phyloP scores from a whole-genome alignment of 92 coral and sea anemone genomes.

The Pocillopora grandis region DNA sequence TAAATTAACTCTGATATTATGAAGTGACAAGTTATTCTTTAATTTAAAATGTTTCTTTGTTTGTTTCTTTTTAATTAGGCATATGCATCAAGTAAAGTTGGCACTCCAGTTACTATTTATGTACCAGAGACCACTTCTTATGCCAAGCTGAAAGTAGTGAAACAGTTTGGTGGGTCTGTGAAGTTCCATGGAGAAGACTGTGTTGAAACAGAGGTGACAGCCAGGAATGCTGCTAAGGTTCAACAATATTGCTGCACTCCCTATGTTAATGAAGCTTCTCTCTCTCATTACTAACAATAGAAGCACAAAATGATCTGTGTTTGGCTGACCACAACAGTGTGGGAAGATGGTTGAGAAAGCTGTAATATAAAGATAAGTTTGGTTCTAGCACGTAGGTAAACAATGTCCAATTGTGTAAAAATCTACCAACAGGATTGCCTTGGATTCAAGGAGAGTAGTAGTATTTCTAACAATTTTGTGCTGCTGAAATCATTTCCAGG shows the following conservation, averaged over 20 bases:
- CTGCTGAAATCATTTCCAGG: too few species aligned
- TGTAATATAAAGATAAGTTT: too few species aligned
- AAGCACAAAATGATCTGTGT: too few species aligned
- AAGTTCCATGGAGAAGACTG: slow-evolving; percentile 76
- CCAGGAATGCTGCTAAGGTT: slow-evolving; percentile 76
- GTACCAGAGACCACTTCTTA: slow-evolving; percentile 61
- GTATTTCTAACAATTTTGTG: too few species aligned
- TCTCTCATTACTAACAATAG: too few species aligned
- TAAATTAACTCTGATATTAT: neutral
- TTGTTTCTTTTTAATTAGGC: slow-evolving; percentile 48
- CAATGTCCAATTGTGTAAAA: too few species aligned
- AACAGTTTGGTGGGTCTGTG: slow-evolving; percentile 64
- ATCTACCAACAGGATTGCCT: too few species aligned
- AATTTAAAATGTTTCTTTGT: neutral
- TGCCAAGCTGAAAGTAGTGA: slow-evolving; percentile 65
- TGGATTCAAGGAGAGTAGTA: too few species aligned
- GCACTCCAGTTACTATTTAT: slow-evolving; percentile 65
- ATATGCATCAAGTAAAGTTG: slow-evolving; percentile 68
- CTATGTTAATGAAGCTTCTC: neutral
- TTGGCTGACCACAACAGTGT: too few species aligned
- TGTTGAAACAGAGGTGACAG: slow-evolving; percentile 79
- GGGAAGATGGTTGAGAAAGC: too few species aligned
- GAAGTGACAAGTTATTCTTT: neutral
- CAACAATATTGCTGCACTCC: neutral
- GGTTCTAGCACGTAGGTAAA: too few species aligned